phyloP scores from a whole-genome alignment of 2,888 invertebrate species.

The Drosophila subsilvestris region DNA sequence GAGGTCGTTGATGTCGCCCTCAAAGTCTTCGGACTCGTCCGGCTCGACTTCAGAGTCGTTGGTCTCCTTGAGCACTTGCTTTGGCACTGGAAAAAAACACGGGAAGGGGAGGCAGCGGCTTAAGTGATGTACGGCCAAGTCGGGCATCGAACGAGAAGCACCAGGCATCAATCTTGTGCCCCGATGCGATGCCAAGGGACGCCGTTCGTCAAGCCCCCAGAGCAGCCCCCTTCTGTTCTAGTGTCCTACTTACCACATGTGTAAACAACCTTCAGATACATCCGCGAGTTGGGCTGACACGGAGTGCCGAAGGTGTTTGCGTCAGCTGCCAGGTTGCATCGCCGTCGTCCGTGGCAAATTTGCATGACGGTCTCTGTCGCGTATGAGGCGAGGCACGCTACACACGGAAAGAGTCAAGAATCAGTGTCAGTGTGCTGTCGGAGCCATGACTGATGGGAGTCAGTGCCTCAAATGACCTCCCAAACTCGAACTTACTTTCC shows the following conservation, averaged over 20 bases:
- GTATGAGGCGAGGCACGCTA: constrained; percentile 94
- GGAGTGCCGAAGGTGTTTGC: constrained; percentile 93
- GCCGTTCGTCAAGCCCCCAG: constrained; percentile 46
- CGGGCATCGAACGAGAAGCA: constrained; percentile 45
- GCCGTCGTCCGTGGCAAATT: constrained; percentile 92
- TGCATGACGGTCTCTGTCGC: constrained; percentile 96
- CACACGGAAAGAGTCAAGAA: neutral
- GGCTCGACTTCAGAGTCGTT: constrained; percentile 91
- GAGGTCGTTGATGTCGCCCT: constrained; percentile 85
- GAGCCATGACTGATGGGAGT: constrained; percentile 37
- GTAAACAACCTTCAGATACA: constrained; percentile 94
- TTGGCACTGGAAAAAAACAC: constrained; percentile 87
- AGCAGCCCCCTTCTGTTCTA: neutral
- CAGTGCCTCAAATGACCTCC: constrained; percentile 3
- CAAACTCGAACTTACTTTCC: constrained; percentile 89
- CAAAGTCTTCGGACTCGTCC: constrained; percentile 88
- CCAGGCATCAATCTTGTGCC: constrained; percentile 47
- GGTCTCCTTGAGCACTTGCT: constrained; percentile 92
- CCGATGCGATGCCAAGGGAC: constrained; percentile 44
- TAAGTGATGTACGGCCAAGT: constrained; percentile 35
- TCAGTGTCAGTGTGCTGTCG: constrained; percentile 2
- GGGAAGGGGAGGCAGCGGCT: neutral
- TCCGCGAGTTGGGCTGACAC: constrained; percentile 91
- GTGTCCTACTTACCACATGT: constrained; percentile 90
- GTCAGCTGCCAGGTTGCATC: constrained; percentile 93